A percentile compares a stretch with the other conserved stretches of the same genome.
These are phyloP conservation scores for Corapipo altera DNA, from an alignment of 2,113 vertebrate genomes.

Conservation along the genomic window DNA sequence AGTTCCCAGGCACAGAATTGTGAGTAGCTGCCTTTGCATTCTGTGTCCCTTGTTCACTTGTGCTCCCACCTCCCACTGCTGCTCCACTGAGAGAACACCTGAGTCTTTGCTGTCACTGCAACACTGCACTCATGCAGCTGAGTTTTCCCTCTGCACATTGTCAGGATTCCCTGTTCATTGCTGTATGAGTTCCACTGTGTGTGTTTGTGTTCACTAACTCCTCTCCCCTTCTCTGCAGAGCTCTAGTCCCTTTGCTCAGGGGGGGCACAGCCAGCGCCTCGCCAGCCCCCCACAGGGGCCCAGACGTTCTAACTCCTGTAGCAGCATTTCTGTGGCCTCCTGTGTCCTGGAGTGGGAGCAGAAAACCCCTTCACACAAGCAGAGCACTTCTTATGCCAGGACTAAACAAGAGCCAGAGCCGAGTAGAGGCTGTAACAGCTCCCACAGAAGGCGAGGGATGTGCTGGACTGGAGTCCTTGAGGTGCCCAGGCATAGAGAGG, in stretches of 20 bases:
- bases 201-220: slow-evolving; percentile 35
- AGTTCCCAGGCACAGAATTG: not conserved
- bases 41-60: not conserved
- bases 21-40: not conserved
- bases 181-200: not conserved
- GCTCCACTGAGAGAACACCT: not conserved
- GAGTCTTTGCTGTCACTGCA: not conserved
- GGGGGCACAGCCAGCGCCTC: slow-evolving; percentile 55
- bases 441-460: slow-evolving; percentile 87
- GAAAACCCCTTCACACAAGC: slow-evolving; percentile 77
- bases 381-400: slow-evolving; percentile 63
- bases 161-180: not conserved
- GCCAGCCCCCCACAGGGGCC: slow-evolving; percentile 38
- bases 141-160: not conserved
- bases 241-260: slow-evolving; percentile 71
- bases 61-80: not conserved
- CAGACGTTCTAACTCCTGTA: slow-evolving; percentile 80
- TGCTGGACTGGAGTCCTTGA: slow-evolving; percentile 76
- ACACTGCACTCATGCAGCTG: not conserved
- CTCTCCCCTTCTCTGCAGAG: slow-evolving; percentile 72
- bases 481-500: slow-evolving; percentile 62
- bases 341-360: slow-evolving; percentile 92
- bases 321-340: slow-evolving; percentile 91
- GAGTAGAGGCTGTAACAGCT: slow-evolving; percentile 65
- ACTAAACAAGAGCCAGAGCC: slow-evolving; percentile 73